phyloP scores from a whole-genome alignment of 2,888 invertebrate genomes.

The Therioaphis trifolii region DNA sequence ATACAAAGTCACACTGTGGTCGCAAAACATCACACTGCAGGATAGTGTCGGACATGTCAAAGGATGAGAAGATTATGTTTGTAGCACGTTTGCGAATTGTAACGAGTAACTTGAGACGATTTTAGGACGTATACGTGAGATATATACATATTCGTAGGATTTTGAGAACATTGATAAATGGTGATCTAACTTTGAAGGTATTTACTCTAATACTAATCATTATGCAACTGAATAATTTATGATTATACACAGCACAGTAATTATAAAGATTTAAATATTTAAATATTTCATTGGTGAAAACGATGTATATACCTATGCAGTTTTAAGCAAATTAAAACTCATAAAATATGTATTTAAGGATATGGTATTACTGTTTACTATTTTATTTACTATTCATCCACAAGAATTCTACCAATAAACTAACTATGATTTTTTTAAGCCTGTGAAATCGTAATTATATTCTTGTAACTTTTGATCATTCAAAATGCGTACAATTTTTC shows the following conservation, averaged over 20 bases:
- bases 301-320: too few species aligned
- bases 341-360: too few species aligned
- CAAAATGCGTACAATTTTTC: too few species aligned
- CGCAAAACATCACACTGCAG: conserved; percentile 7
- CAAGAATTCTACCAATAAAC: too few species aligned
- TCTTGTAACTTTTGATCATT: too few species aligned
- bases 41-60: neutral
- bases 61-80: conserved; percentile 41
- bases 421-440: too few species aligned
- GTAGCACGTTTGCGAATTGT: conserved; percentile 48
- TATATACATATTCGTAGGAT: neutral
- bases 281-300: too few species aligned
- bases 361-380: too few species aligned
- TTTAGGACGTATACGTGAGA: neutral
- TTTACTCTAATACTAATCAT: neutral
- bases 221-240: neutral
- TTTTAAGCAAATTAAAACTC: too few species aligned
- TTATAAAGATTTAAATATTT: too few species aligned
- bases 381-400: too few species aligned
- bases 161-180: neutral
- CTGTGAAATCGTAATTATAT: too few species aligned
- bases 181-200: neutral
- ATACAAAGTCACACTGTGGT: neutral
- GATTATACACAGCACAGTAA: neutral
- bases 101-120: conserved; percentile 35